phyloP scores from a whole-genome alignment of 2,888 invertebrate genomes.

The Drosophila paranaensis region DNA sequence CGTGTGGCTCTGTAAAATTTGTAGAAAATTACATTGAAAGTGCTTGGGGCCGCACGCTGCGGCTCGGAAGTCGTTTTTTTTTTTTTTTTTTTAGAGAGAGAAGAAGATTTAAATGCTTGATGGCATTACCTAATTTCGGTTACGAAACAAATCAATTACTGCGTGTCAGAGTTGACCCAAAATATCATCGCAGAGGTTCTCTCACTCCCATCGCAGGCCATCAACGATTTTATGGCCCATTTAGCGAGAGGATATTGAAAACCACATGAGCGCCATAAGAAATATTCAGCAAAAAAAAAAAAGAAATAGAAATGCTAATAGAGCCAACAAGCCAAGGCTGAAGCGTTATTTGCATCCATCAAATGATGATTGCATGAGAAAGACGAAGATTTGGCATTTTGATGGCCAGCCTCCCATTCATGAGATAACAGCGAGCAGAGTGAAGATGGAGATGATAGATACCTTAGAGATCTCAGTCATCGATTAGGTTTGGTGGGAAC shows the following conservation, averaged over 20 bases:
- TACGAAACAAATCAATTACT: constrained; percentile 80
- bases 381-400: constrained; percentile 27
- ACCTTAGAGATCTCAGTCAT: neutral
- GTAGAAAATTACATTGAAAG: constrained; percentile 67
- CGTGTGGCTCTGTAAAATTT: constrained; percentile 60
- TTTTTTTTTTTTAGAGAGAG: constrained; percentile 34
- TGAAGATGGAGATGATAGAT: constrained; percentile 2
- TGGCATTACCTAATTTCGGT: constrained; percentile 76
- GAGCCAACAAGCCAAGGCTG: constrained; percentile 11
- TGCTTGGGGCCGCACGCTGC: constrained; percentile 39
- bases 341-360: constrained; percentile 10
- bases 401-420: constrained; percentile 44
- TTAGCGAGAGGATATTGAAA: constrained; percentile 52
- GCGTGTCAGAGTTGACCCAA: constrained; percentile 44
- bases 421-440: neutral
- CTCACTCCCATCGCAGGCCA: constrained; percentile 21
- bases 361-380: constrained; percentile 53
- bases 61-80: constrained; percentile 26
- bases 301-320: neutral
- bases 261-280: constrained; percentile 38
- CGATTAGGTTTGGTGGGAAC: neutral
- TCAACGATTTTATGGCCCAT: constrained; percentile 51
- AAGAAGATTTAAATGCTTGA: constrained; percentile 71
- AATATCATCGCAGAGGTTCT: constrained; percentile 47
- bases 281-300: too few species aligned